phyloP scores from a whole-genome alignment of 2,888 invertebrate genomes.

The Cordylochernes scorpioides region DNA sequence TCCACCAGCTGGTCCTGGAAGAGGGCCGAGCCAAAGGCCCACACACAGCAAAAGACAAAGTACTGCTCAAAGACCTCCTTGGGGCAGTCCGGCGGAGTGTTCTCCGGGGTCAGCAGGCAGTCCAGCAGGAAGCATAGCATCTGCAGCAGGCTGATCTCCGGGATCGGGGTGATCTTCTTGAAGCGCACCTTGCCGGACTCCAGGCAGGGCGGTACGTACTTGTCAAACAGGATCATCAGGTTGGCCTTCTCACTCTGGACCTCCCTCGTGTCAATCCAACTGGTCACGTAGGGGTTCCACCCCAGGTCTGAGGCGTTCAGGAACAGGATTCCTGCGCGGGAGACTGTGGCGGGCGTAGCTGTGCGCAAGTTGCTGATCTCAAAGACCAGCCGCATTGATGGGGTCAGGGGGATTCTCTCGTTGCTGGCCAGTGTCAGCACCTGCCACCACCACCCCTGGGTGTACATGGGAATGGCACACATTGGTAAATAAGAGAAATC shows the following conservation, averaged over 20 bases:
- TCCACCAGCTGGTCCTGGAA: conserved; percentile 79
- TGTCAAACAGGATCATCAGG: conserved; percentile 77
- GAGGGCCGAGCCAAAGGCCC: conserved; percentile 94
- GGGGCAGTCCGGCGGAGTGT: conserved; percentile 47
- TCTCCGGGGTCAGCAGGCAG: conserved; percentile 46
- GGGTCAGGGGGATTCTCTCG: conserved; percentile 75
- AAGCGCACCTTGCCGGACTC: conserved; percentile 62
- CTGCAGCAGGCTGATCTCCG: conserved; percentile 74
- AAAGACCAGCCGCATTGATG: conserved; percentile 73
- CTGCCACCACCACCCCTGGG: conserved; percentile 20
- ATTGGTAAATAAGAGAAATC: no score
- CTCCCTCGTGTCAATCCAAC: conserved; percentile 56
- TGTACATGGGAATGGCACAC: no score
- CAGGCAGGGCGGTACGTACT: conserved; percentile 71
- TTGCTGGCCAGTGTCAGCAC: conserved; percentile 81
- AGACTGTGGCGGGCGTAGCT: conserved; percentile 89
- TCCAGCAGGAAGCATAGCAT: conserved; percentile 72
- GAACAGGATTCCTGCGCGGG: conserved; percentile 79
- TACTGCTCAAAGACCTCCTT: conserved; percentile 87
- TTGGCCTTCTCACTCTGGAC: conserved; percentile 36
- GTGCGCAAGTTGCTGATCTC: conserved; percentile 83
- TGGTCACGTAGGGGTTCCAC: conserved; percentile 89
- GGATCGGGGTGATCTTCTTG: conserved; percentile 82
- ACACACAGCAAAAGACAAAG: conserved; percentile 80
- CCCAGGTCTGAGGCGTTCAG: conserved; percentile 87